Base-by-base conservation (phyloP, 2,888 invertebrate genomes). In the Philereme transversata region DNA sequence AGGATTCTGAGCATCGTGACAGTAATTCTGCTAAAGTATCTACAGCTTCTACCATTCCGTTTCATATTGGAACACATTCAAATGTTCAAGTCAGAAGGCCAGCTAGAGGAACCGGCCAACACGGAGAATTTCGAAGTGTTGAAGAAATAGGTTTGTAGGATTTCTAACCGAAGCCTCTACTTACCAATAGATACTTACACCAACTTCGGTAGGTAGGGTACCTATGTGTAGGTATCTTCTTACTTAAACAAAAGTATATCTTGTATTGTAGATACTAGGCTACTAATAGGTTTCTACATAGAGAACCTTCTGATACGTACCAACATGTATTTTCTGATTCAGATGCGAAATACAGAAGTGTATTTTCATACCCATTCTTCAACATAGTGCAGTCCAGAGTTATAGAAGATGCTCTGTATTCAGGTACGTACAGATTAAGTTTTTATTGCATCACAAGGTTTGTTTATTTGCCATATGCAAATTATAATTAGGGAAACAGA, bases 321-420 rank as follows among this genome's bases (percentile, higher is more conserved):
- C 4, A 8, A 5, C 40, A 4, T 40, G 40, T 2, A 4, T 6
- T 40, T 22, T 22, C 7, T 46, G 35, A 84, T 82, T 57, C 83
- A 94, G 94, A 93, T 78, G 71, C 72, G n/a, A 93, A 91, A 76
- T 95, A 93, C 72, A 83, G 92, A 60, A 72, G 82, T 48, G 82
- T 95, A 56, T 95, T 95, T 77, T 72, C 86, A 10, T 95, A 94
- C 83, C 93, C 92, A 35, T 93, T 91, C 76, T 97, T 97, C 83
- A 97, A 97, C 83, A 76, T 93, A 41, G 94, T 97, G 5, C 97
- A 97, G 77, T 96, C 96, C 0, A 88, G 87, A 68, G 94, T 96
- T 7, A 93, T 96, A 64, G 94, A 96, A 75, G 94, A 95, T 80
- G 94, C 95, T 0, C 80, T 95, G 35, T 88, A 95, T 81, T 90